Evolutionary conservation across 2,113 vertebrate species (phyloP), one percentile per base, ranked within the genome.

Genomic region (Ciconia boyciana): DNA sequence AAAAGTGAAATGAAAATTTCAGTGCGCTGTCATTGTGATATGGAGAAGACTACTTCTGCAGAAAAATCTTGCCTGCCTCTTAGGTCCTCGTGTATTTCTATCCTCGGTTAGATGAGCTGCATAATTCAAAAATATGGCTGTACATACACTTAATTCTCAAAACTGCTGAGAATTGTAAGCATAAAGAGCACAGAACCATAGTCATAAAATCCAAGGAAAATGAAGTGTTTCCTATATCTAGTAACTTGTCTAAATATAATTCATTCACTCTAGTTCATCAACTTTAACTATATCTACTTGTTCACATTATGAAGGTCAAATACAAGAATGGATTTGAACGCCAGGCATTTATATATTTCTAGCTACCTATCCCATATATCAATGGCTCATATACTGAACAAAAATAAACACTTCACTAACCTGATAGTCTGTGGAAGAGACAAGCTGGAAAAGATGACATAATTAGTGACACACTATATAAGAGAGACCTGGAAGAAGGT

Each of bases 351-450:
- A 51, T 76, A 34, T 57, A 75, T 84, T 90, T 89, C 80, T 65
- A 49, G 44, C 16, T 78, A 87, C 46, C 26, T 55, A 49, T 71
- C 31, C 31, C 31, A 89, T 91, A 55, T 87, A 94, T 95, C 74
- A 92, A 11, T 75, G 49, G 44, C 62, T 96, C 2, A 0, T 91
- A 81, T 2, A 87, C 52, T 43, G 89, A 93, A 76, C 34, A 83
- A 84, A 97, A 96, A 91, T 90, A 96, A 93, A 69, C 86, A 91
- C 60, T 90, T 93, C 95, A 93, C 57, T 65, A 79, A 66, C 77
- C 93, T 92, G 69, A 84, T 94, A 91, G 77, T 62, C 70, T 80
- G 31, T 92, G 77, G 31, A 94, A 89, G 10, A 92, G 57, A 87
- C 41, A 79, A 62, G 44, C 60, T 94, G 74, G 81, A 94, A 94